Conservation (phyloP, 2,113 vertebrate genomes). For the Callorhinus ursinus region DNA sequence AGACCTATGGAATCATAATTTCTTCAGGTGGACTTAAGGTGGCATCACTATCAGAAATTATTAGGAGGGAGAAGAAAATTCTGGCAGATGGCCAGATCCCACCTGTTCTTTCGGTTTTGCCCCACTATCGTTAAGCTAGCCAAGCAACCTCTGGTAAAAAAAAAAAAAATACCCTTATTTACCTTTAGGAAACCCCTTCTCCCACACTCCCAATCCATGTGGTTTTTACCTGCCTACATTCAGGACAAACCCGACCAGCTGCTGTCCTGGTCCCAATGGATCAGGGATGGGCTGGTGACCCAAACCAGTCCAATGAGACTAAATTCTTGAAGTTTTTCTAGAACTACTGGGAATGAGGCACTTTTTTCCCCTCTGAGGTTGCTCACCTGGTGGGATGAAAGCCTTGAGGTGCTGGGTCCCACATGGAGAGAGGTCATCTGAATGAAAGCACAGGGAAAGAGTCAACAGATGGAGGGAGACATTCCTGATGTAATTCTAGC, state of each 20-base stretch:
- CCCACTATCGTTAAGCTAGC: neutral
- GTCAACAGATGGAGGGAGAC: neutral
- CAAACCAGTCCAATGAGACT: neutral
- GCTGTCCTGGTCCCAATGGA: neutral
- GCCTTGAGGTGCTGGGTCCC: neutral
- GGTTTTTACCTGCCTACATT: neutral
- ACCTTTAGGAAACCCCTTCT: neutral
- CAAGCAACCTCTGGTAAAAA: neutral
- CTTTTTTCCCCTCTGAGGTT: neutral
- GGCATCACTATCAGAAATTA: neutral
- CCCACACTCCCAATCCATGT: neutral
- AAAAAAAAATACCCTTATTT: neutral
- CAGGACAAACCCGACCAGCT: neutral
- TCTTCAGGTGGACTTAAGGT: neutral
- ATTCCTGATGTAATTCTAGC: neutral
- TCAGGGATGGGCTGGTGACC: neutral
- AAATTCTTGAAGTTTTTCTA: neutral
- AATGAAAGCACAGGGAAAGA: constrained; percentile 18
- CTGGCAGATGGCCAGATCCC: neutral
- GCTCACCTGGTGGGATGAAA: neutral
- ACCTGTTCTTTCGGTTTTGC: neutral
- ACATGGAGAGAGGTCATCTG: neutral
- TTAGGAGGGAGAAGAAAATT: neutral
- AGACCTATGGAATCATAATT: neutral
- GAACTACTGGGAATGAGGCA: neutral